phyloP scores from a whole-genome alignment of 2,113 vertebrate genomes.

The Puma concolor region DNA sequence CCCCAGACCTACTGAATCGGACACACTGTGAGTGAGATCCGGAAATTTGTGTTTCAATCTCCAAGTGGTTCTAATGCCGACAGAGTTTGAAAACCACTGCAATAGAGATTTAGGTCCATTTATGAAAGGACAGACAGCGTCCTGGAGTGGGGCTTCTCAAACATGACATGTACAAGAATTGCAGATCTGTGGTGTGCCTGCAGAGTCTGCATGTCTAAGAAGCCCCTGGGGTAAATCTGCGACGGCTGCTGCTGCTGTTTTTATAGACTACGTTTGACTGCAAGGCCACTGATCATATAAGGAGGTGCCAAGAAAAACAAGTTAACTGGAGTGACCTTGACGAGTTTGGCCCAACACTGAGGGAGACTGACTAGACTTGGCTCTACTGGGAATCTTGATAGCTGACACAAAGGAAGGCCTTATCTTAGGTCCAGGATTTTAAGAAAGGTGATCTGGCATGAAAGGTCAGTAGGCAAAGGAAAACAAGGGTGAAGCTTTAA shows the following conservation, averaged over 20 bases:
- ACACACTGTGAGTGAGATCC: not conserved
- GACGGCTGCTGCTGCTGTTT: not conserved
- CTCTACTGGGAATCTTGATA: not conserved
- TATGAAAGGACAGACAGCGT: not conserved
- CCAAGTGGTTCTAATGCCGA: not conserved
- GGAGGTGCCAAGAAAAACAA: slow-evolving; percentile 39
- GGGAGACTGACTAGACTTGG: not conserved
- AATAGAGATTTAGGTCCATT: not conserved
- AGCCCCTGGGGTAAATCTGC: not conserved
- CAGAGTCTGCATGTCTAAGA: not conserved
- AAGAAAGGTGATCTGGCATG: not conserved
- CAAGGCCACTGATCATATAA: not conserved
- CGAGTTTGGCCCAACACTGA: not conserved
- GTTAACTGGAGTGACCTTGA: slow-evolving; percentile 27
- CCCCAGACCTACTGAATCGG: not conserved
- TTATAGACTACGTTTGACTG: not conserved
- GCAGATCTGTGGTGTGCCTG: not conserved
- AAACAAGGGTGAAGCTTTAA: not conserved
- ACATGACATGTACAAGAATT: accelerated
- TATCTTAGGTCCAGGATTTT: slow-evolving; percentile 1
- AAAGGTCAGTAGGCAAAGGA: slow-evolving; percentile 49
- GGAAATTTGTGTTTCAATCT: not conserved
- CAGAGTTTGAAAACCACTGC: not conserved
- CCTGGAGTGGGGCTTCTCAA: not conserved
- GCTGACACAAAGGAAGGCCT: slow-evolving; percentile 46